These are phyloP conservation scores for Pachypeltis micranthus DNA, from an alignment of 1,140 invertebrate genomes.

Conservation along the genomic window DNA sequence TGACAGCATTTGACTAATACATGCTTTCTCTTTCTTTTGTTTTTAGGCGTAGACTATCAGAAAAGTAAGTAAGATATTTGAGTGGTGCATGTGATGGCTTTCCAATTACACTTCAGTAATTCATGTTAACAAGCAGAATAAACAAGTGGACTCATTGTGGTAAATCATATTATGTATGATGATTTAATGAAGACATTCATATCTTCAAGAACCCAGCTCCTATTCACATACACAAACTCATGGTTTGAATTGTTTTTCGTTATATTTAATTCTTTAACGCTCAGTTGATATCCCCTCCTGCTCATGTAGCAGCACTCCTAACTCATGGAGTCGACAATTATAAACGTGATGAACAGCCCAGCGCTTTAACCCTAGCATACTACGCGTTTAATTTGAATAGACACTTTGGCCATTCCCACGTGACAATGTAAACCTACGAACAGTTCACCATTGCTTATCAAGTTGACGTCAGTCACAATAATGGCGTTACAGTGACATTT, in stretches of 20 bases:
- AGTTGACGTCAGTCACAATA: too few relatives aligned
- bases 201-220: not conserved
- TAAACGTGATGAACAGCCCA: too few relatives aligned
- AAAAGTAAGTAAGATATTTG: slow-evolving; percentile 20
- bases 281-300: not conserved
- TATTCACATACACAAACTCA: not conserved
- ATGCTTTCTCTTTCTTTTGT: slow-evolving; percentile 19
- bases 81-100: slow-evolving; percentile 11
- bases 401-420: too few relatives aligned
- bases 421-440: too few relatives aligned
- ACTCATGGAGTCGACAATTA: too few relatives aligned
- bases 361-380: too few relatives aligned
- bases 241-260: slow-evolving; percentile 11
- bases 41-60: slow-evolving; percentile 23
- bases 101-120: not conserved
- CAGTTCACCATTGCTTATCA: too few relatives aligned
- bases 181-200: not conserved
- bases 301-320: not conserved
- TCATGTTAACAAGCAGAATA: not conserved
- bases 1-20: slow-evolving; percentile 19
- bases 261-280: slow-evolving; percentile 2
- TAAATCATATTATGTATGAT: not conserved
- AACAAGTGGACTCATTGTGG: not conserved
- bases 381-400: too few relatives aligned
- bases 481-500: too few relatives aligned